Conservation (phyloP, 2,888 invertebrate genomes). For the Synanthedon vespiformis region DNA sequence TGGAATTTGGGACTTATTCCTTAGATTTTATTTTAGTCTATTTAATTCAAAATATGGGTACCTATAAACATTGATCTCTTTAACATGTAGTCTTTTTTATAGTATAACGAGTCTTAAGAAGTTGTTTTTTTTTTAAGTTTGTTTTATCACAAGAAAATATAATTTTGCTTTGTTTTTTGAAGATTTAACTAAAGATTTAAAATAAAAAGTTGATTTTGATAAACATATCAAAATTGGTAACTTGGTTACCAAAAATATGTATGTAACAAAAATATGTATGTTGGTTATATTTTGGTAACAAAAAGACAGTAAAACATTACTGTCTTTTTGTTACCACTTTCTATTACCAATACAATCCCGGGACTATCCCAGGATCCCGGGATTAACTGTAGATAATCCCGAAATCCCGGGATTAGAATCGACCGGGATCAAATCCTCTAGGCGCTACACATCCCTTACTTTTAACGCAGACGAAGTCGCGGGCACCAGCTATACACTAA, state of each 20-base stretch:
- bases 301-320: too few species aligned
- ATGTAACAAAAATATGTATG: too few species aligned
- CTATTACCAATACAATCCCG: too few species aligned
- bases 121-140: neutral
- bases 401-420: neutral
- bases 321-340: neutral
- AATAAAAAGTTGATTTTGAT: neutral
- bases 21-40: too few species aligned
- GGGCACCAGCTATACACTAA: too few species aligned
- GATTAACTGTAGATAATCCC: neutral
- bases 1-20: neutral
- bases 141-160: neutral
- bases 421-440: neutral
- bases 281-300: too few species aligned
- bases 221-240: too few species aligned
- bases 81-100: too few species aligned
- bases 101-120: neutral
- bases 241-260: too few species aligned
- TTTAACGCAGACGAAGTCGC: too few species aligned
- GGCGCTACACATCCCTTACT: too few species aligned
- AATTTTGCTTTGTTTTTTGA: neutral
- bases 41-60: neutral
- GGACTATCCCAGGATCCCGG: neutral
- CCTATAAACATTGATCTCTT: neutral
- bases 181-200: too few species aligned